Conservation (phyloP, 2,888 invertebrate species). For the Alloplasta piceator region DNA sequence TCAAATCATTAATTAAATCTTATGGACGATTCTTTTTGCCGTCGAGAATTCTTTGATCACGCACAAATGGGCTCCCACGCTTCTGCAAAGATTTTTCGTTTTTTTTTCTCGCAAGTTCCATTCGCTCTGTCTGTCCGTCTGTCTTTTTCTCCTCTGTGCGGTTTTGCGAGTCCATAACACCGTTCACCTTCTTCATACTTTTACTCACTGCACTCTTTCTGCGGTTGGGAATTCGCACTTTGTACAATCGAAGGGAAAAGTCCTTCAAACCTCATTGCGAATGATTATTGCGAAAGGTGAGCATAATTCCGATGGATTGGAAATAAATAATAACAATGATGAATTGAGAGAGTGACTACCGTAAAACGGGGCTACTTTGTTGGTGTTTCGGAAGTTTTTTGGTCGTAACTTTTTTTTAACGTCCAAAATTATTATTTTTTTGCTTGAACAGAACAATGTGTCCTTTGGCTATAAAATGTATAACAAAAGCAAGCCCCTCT, state of each 20-base stretch:
- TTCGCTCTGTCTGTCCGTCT: slow-evolving; percentile 70
- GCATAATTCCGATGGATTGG: no score
- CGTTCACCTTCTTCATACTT: slow-evolving; percentile 23
- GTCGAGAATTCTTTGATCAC: slow-evolving; percentile 29
- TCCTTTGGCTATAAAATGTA: no score
- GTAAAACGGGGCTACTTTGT: no score
- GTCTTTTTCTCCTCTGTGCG: slow-evolving; percentile 59
- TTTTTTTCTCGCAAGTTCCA: slow-evolving; percentile 72
- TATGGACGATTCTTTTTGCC: slow-evolving; percentile 18
- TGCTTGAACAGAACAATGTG: no score
- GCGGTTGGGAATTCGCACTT: slow-evolving; percentile 10
- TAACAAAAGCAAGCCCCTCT: no score
- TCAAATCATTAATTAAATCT: not conserved
- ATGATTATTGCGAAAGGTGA: no score
- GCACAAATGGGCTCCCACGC: slow-evolving; percentile 70
- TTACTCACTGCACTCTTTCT: slow-evolving; percentile 7
- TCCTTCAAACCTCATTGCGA: no score
- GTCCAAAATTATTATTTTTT: no score
- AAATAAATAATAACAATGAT: no score
- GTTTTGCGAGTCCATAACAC: slow-evolving; percentile 31
- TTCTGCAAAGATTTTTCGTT: slow-evolving; percentile 70
- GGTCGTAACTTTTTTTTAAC: no score
- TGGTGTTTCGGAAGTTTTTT: no score
- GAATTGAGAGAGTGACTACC: no score
- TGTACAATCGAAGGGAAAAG: not conserved